A percentile compares a stretch with the other conserved stretches of the same genome.
These are phyloP conservation scores for Dunckerocampus dactyliophorus DNA, from an alignment of 2,113 vertebrate species.

Conservation along the genomic window DNA sequence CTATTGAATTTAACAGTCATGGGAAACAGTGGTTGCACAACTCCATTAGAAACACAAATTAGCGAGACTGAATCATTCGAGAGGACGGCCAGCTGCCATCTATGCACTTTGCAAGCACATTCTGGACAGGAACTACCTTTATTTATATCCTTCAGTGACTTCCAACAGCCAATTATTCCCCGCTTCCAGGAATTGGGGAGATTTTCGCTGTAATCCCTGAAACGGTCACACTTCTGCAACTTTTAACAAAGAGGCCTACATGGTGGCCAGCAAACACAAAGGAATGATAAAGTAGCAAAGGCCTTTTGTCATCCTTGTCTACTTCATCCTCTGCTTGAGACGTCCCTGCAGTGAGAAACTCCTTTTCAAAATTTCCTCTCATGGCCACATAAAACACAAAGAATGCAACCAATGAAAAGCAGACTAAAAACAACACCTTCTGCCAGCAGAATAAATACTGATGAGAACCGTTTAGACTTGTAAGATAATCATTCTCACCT, in stretches of 20 bases:
- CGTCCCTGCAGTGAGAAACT: constrained; percentile 31
- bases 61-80: not conserved
- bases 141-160: constrained; percentile 1
- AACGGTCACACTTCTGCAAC: constrained; percentile 16
- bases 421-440: constrained; percentile 11
- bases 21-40: constrained; percentile 7
- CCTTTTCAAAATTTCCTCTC: constrained; percentile 27
- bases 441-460: constrained; percentile 8
- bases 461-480: constrained; percentile 10
- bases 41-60: constrained; percentile 2
- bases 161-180: constrained; percentile 24
- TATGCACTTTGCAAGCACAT: not conserved
- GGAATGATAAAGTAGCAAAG: constrained; percentile 20
- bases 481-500: constrained; percentile 14
- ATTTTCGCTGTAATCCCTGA: constrained; percentile 9
- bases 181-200: constrained; percentile 8
- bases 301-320: constrained; percentile 19
- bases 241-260: constrained; percentile 28
- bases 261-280: constrained; percentile 30
- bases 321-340: constrained; percentile 15
- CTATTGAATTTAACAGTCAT: constrained; percentile 9
- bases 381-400: constrained; percentile 33
- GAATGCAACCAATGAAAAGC: not conserved
- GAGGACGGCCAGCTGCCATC: constrained; percentile 15
- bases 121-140: constrained; percentile 4